phyloP scores from a whole-genome alignment of 2,113 vertebrate genomes.

The Ammodytes marinus region DNA sequence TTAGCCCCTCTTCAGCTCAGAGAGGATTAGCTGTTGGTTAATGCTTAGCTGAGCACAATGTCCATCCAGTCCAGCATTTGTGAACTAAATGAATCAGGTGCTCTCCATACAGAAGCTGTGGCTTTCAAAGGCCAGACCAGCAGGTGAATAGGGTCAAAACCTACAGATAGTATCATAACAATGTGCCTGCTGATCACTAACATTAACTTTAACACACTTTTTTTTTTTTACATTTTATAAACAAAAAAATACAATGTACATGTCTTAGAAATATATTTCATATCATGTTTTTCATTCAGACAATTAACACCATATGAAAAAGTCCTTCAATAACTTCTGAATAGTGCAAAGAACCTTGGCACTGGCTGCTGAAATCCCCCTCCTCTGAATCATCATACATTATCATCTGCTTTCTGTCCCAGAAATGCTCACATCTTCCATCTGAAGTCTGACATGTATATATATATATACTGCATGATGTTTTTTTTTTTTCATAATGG shows the following conservation, averaged over 20 bases:
- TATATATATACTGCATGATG: conserved; percentile 21
- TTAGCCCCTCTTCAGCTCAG: conserved; percentile 48
- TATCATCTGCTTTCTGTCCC: background rate
- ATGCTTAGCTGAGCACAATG: conserved; percentile 26
- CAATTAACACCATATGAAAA: no score
- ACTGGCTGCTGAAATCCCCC: background rate
- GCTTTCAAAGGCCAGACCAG: background rate
- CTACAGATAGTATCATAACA: no score
- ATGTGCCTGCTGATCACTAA: no score
- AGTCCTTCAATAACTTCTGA: no score
- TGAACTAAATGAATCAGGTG: background rate
- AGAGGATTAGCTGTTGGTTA: conserved; percentile 53
- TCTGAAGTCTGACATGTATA: conserved; percentile 28
- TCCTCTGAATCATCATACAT: conserved; percentile 32
- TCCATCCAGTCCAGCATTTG: background rate
- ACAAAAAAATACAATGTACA: no score
- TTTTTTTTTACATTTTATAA: no score
- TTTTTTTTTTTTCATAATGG: conserved; percentile 6
- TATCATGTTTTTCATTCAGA: no score
- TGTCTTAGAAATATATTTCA: no score
- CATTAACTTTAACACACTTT: no score
- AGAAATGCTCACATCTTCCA: conserved; percentile 29
- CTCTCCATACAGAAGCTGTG: conserved; percentile 5
- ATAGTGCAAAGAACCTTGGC: background rate
- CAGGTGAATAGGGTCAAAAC: no score